Percentiles rank a stretch among this genome's conserved stretches.
Evolutionary conservation across 2,888 invertebrate genomes (phyloP).

Genomic region (Sarcophaga subvicina): DNA sequence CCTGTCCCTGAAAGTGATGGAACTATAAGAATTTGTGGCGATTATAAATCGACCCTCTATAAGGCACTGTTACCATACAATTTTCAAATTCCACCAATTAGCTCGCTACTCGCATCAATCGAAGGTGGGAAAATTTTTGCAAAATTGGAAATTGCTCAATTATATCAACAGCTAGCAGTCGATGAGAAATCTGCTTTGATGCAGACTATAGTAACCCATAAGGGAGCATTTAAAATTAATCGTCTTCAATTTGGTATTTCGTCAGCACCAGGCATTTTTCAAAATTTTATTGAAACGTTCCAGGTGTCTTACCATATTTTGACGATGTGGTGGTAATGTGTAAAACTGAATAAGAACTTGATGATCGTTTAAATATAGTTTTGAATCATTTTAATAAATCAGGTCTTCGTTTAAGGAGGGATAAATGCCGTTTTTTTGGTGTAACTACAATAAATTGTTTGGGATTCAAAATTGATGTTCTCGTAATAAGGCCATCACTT

Average conservation of each 20-base stretch:
- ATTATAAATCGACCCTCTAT: constrained; percentile 75
- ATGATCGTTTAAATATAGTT: constrained; percentile 1
- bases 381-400: constrained; percentile 31
- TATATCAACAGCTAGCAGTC: constrained; percentile 73
- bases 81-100: constrained; percentile 70
- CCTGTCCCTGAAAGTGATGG: constrained; percentile 67
- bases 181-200: constrained; percentile 73
- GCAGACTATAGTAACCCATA: constrained; percentile 34
- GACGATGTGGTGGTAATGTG: constrained; percentile 59
- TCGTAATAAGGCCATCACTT: constrained; percentile 60
- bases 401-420: constrained; percentile 50
- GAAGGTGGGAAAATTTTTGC: constrained; percentile 75
- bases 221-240: constrained; percentile 73
- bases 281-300: constrained; percentile 63
- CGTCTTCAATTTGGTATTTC: constrained; percentile 72
- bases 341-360: constrained; percentile 38
- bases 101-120: constrained; percentile 64
- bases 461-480: constrained; percentile 62
- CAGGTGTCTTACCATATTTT: constrained; percentile 28
- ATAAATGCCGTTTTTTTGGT: constrained; percentile 62
- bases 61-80: constrained; percentile 69
- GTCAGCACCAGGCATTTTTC: constrained; percentile 66
- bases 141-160: constrained; percentile 77
- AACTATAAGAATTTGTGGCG: constrained; percentile 46
- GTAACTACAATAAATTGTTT: constrained; percentile 58